Base-by-base conservation (phyloP, 2,888 invertebrate species). In the Himalopsyche japonica region DNA sequence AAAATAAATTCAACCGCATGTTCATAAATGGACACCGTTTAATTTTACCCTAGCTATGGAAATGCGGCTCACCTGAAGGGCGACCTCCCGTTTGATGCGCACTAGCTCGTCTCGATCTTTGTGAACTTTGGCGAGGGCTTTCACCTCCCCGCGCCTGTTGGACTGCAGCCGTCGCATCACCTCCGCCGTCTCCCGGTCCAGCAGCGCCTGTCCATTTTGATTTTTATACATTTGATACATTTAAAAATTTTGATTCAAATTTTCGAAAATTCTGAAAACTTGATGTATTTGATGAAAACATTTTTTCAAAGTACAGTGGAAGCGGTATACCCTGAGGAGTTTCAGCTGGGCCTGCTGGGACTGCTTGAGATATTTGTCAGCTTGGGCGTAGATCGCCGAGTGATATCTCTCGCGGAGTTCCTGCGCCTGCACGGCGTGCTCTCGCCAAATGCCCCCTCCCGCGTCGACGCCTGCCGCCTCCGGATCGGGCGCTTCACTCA, bases 91-190 rank as follows among this genome's bases (percentile, higher is more conserved):
- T 90, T 97, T 97, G 90, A 96, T 95, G 89, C 97, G 93, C 86
- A 95, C 95, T 88, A 98, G 93, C 90, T 98, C 98, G 88, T 97
- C 98, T 88, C 98, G 96, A 90, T 98, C 98, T 88, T 96, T 94
- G 90, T 98, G 97, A 85, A 95, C 95, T 89, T 97, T 97, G 32
- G 96, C 95, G 85, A 98, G 92, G 79, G 95, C 94, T 89, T 97
- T 98, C 85, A 98, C 97, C 90, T 98, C 98, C 88, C 96, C 97
- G 87, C 97, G 95, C 86, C 97, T 95, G 84, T 95, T 95, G 84
- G 95, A 94, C 88, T 98, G 97, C 87, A 98, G 91, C 89, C 95
- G 94, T 88, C 96, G 95, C 94, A 97, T 95, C 79, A 97, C 93
- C 87, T 95, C 95, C 43, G 93, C 93, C 1, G 95, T 95, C 88